Percentiles rank a stretch among this genome's conserved stretches.
These are phyloP conservation scores for Falco novaeseelandiae DNA, from an alignment of 2,797 vertebrate species.

Conservation along the genomic window DNA sequence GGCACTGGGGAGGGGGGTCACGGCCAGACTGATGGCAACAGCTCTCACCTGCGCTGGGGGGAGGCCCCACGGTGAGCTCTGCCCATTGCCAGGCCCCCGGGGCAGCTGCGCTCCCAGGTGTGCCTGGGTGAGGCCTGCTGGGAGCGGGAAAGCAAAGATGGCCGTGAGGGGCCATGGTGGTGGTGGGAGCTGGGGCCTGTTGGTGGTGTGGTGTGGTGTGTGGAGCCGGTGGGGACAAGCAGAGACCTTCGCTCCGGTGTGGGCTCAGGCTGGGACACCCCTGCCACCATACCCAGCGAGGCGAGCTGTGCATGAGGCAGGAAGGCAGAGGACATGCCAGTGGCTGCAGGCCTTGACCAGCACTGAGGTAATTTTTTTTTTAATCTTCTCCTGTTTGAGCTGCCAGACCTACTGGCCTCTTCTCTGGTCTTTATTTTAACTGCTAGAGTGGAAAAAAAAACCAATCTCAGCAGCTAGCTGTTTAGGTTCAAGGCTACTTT, in stretches of 20 bases:
- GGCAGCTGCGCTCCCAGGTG: rapidly evolving
- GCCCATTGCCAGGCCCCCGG: rapidly evolving
- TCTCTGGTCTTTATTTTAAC: not conserved
- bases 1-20: not conserved
- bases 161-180: rapidly evolving
- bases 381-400: not conserved
- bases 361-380: not conserved
- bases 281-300: rapidly evolving
- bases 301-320: rapidly evolving
- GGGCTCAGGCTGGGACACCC: rapidly evolving
- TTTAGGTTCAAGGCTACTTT: not conserved
- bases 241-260: rapidly evolving
- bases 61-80: not conserved
- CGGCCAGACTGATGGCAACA: rapidly evolving
- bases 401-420: not conserved
- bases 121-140: rapidly evolving
- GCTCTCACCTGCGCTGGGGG: not conserved
- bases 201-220: rapidly evolving
- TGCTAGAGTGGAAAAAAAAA: not conserved
- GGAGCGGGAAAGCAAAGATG: not conserved
- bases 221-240: rapidly evolving
- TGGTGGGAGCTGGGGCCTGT: rapidly evolving
- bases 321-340: rapidly evolving
- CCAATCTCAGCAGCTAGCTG: no score
- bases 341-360: rapidly evolving